Percentiles rank a stretch among this genome's conserved stretches.
These are phyloP conservation scores for Nematopogon swammerdamellus DNA, from an alignment of 2,888 invertebrate genomes.

Conservation along the genomic window DNA sequence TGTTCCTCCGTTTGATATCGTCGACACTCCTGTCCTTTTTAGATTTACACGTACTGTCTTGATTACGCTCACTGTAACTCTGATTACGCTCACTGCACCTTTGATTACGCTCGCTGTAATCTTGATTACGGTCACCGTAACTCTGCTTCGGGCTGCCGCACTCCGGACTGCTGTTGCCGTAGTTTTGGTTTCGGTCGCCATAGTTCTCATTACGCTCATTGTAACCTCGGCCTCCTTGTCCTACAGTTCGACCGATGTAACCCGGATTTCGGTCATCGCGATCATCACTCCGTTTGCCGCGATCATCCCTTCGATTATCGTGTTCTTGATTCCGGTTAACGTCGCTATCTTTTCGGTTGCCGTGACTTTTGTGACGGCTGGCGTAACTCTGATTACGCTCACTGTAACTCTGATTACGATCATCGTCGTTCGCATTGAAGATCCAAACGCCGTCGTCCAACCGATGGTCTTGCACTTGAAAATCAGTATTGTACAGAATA, in stretches of 20 bases:
- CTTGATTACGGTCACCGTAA: too few species aligned
- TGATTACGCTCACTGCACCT: background rate
- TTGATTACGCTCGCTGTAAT: background rate
- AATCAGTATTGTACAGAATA: constrained; percentile 27
- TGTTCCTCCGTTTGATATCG: background rate
- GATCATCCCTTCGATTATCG: constrained; percentile 24
- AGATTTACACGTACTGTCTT: background rate
- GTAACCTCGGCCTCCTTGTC: too few species aligned
- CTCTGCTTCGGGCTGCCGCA: background rate
- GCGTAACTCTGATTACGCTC: too few species aligned
- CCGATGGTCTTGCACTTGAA: constrained; percentile 37
- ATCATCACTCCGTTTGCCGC: too few species aligned
- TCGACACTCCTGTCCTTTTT: too few species aligned
- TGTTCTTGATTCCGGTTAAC: too few species aligned
- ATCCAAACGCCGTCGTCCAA: constrained; percentile 34
- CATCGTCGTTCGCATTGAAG: constrained; percentile 25
- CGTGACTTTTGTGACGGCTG: constrained; percentile 14
- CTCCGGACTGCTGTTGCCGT: constrained; percentile 2
- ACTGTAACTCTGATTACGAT: too few species aligned
- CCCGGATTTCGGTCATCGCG: too few species aligned
- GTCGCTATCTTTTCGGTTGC: background rate
- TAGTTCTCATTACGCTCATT: too few species aligned
- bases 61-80: too few species aligned
- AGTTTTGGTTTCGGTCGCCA: constrained; percentile 16
- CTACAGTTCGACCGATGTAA: too few species aligned